Evolutionary conservation across 2,888 invertebrate species (phyloP).

Genomic region (Chloromyia formosa): DNA sequence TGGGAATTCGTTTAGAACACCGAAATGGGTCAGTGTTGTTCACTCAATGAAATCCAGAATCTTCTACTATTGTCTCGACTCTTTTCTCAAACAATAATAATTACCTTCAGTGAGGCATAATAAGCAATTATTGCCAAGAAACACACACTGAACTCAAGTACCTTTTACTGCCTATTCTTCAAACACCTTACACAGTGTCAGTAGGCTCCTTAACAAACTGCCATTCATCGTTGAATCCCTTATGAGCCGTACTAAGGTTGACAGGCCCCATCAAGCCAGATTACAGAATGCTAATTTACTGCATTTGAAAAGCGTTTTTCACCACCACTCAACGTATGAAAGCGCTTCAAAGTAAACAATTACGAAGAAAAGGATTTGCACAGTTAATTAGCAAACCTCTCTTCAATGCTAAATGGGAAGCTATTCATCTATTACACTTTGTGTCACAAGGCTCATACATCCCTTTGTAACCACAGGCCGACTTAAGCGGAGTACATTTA

Average conservation of each 20-base stretch:
- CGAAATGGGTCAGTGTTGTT: no score
- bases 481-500: constrained; percentile 15
- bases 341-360: constrained; percentile 35
- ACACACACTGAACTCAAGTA: no score
- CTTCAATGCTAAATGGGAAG: not conserved
- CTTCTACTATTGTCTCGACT: no score
- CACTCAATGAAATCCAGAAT: no score
- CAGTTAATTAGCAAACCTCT: constrained; percentile 38
- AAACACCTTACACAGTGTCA: constrained; percentile 4
- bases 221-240: not conserved
- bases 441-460: not conserved
- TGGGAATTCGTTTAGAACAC: no score
- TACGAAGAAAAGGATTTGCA: constrained; percentile 20
- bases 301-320: constrained; percentile 9
- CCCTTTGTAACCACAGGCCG: constrained; percentile 4
- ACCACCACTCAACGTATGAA: not conserved
- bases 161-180: no score
- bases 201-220: not conserved
- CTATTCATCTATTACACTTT: constrained; percentile 38
- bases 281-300: constrained; percentile 32
- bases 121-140: no score
- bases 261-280: not conserved
- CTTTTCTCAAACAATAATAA: no score
- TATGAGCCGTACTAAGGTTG: no score
- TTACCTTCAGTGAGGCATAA: no score